phyloP scores from a whole-genome alignment of 2,113 vertebrate species.

The Poecilia latipinna region DNA sequence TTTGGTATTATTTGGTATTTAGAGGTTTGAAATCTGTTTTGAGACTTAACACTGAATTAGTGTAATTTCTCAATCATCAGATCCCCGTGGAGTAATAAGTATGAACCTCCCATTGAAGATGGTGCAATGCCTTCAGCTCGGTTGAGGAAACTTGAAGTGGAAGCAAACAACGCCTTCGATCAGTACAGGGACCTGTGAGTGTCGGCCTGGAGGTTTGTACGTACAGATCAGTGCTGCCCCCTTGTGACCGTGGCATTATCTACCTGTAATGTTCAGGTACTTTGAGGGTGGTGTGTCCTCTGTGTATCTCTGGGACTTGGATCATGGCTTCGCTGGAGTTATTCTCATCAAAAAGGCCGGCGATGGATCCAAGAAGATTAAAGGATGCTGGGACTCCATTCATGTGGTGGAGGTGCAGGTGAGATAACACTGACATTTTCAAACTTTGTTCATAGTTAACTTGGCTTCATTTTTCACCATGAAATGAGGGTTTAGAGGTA shows the following conservation, averaged over 20 bases:
- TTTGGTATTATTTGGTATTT: background rate
- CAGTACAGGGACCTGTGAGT: conserved; percentile 96
- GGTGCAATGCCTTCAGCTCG: conserved; percentile 98
- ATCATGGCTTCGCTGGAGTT: conserved; percentile 98
- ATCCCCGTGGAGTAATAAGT: conserved; percentile 99
- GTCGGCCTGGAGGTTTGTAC: background rate
- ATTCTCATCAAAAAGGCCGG: conserved; percentile 99
- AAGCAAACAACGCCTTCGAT: conserved; percentile 99
- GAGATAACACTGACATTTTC: conserved; percentile 21
- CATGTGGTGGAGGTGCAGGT: conserved; percentile 99
- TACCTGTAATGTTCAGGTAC: conserved; percentile 82
- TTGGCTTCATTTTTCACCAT: background rate
- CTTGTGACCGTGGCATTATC: conserved; percentile 8
- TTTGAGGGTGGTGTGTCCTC: conserved; percentile 99
- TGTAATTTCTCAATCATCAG: conserved; percentile 67
- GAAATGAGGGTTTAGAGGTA: background rate
- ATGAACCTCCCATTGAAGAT: conserved; percentile 97
- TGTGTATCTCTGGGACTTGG: conserved; percentile 99
- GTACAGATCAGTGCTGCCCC: background rate
- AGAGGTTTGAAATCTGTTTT: background rate
- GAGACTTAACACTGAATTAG: background rate
- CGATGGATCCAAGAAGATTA: conserved; percentile 99
- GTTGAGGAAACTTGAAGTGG: conserved; percentile 96
- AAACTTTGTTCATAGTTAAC: background rate
- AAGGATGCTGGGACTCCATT: conserved; percentile 99